Evolutionary conservation across 2,113 vertebrate species (phyloP).

Genomic region (Hemiscyllium ocellatum): DNA sequence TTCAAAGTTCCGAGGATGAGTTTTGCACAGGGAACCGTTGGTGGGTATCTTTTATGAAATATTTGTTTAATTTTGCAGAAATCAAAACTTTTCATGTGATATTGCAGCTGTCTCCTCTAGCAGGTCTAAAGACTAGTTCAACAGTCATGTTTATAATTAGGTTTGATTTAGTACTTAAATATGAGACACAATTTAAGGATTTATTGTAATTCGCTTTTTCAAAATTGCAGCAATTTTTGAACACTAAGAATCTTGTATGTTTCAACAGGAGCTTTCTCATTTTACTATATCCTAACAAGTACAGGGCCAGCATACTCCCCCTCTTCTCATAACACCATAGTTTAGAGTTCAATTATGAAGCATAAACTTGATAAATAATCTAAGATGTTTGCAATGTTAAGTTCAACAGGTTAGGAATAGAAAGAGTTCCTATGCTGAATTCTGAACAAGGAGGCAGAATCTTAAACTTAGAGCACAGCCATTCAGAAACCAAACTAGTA

Average conservation of each 20-base stretch:
- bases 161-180: neutral
- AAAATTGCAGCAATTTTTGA: neutral
- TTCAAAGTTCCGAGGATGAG: neutral
- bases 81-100: neutral
- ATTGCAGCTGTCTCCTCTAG: neutral
- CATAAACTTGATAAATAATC: neutral
- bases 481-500: no score
- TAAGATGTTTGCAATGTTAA: neutral
- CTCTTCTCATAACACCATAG: neutral
- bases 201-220: neutral
- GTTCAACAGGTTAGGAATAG: neutral
- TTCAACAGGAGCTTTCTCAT: no score
- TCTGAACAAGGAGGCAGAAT: neutral
- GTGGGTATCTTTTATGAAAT: neutral
- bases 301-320: no score
- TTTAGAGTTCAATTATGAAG: neutral
- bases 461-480: neutral
- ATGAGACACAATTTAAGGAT: neutral
- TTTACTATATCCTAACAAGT: no score
- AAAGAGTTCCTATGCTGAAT: neutral
- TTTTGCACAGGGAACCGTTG: neutral
- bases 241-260: no score
- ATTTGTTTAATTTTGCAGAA: no score
- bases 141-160: neutral
- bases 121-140: neutral